Evolutionary conservation across 2,888 invertebrate species (phyloP), one percentile per base, ranked within the genome.

Genomic region (Hartigia nigra): DNA sequence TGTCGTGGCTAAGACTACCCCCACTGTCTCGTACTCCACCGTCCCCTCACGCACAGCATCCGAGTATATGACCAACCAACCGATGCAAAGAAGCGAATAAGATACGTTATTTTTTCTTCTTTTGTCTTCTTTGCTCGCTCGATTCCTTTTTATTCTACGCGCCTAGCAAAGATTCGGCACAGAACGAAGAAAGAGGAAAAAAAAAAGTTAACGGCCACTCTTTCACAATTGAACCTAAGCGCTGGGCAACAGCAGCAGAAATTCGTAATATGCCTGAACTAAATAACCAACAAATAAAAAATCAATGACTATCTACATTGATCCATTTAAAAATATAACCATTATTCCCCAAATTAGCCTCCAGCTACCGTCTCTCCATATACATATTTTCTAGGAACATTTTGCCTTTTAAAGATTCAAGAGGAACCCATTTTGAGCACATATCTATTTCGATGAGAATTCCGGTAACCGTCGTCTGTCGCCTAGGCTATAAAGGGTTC

Each of bases 381-480:
- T 9, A 23, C 1, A 55, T 14, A 55, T 9, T 23, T 23, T 55
- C 55, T 23, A 55, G 23, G 55, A 55, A 55, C 55, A 23, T 55
- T 23, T 55, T 55, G 55, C 23, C 55, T 23, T 9, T 23, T 55
- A 2, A 55, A 55, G 55, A 23, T 23, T 55, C 23, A 55, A 55
- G 23, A 23, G 23, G 55, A 55, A 2, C 9, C 23, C 55, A 55
- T 55, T 55, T 9, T 23, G 0, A 23, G 55, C 55, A 76, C 75
- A 36, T 14, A 78, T 37, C 69, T 78, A 70, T 78, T 78, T 78
- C 76, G 79, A 77, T 79, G 79, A 80, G 80, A 79, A 76, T 81
- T 83, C 81, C 79, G 80, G 79, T 80, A 79, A 76, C 72, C 81
- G 77, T 79, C 74, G 78, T 79, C 81, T 83, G 81, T 79, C 81